These are phyloP conservation scores for Metridium senile DNA, from an alignment of 92 coral and sea anemone genomes.

Conservation along the genomic window DNA sequence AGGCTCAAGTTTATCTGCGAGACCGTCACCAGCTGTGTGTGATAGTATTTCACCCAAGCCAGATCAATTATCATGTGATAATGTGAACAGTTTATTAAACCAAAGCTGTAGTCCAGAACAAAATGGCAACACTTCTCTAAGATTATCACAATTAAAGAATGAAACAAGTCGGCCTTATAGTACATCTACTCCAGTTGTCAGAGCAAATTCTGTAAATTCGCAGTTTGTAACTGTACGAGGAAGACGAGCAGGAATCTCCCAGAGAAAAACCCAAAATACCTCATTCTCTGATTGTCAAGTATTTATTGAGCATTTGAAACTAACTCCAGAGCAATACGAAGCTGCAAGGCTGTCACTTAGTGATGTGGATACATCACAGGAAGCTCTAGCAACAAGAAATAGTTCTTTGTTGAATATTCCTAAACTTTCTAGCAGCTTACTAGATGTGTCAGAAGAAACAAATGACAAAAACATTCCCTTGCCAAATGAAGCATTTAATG, in stretches of 20 bases:
- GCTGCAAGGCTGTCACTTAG: slow-evolving; percentile 25
- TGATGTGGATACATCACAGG: background rate
- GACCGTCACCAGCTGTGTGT: background rate
- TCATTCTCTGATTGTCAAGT: slow-evolving; percentile 46
- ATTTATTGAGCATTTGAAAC: slow-evolving; percentile 38
- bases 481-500: no score
- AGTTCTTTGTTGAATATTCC: background rate
- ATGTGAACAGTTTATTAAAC: background rate
- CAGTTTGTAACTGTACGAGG: slow-evolving; percentile 23
- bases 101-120: slow-evolving; percentile 1
- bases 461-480: background rate
- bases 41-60: background rate
- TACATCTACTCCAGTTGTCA: slow-evolving; percentile 38
- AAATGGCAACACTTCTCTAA: background rate
- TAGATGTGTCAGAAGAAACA: background rate
- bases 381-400: background rate
- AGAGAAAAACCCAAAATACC: background rate
- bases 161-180: background rate
- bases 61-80: background rate
- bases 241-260: background rate
- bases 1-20: background rate
- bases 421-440: background rate
- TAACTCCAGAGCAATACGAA: slow-evolving; percentile 58
- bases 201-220: slow-evolving; percentile 37
- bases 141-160: background rate